phyloP scores from a whole-genome alignment of 2,113 vertebrate genomes.

The Eudorcas thomsonii region DNA sequence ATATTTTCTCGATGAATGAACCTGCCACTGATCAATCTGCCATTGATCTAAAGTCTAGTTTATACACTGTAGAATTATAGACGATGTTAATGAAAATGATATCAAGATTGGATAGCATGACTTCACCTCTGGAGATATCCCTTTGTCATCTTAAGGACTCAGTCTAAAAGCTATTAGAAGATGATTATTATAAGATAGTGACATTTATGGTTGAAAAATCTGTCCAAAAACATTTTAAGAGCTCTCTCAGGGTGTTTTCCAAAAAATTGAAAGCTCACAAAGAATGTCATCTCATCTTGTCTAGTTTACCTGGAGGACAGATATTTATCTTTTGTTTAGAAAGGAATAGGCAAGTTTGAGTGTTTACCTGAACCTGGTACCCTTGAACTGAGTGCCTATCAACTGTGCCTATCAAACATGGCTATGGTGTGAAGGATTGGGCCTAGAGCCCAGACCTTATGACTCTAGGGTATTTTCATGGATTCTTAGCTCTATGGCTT shows the following conservation, averaged over 20 bases:
- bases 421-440: rapidly evolving
- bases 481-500: not conserved
- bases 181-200: not conserved
- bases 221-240: not conserved
- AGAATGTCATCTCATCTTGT: not conserved
- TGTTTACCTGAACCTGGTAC: not conserved
- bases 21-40: not conserved
- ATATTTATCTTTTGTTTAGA: constrained; percentile 23
- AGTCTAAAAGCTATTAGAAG: not conserved
- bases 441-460: not conserved
- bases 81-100: not conserved
- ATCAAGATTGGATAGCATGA: not conserved
- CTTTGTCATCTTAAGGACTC: not conserved
- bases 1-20: not conserved
- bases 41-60: not conserved
- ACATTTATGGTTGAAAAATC: not conserved
- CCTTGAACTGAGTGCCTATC: not conserved
- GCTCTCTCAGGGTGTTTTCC: not conserved
- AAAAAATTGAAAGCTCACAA: not conserved
- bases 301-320: not conserved
- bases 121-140: not conserved
- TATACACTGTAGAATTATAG: not conserved
- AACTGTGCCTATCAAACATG: not conserved
- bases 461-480: not conserved
- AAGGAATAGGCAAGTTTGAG: not conserved